Evolutionary conservation across 2,888 invertebrate genomes (phyloP), one percentile per base, ranked within the genome.

Genomic region (Neoaliturus tenellus): DNA sequence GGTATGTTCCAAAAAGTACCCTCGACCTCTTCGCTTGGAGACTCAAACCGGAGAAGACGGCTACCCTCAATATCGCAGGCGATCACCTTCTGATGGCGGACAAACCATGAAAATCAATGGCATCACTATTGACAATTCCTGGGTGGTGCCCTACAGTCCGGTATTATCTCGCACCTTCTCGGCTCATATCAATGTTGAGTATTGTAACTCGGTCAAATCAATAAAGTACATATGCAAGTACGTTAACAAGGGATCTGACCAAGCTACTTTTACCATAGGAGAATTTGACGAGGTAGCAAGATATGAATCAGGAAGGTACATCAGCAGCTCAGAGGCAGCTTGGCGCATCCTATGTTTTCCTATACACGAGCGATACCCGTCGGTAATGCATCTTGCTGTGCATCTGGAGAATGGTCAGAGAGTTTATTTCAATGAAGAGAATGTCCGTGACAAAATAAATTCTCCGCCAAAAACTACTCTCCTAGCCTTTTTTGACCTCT

Each of bases 1-100:
- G 23, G 17, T 17, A 20, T 69, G 69, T 69, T 20, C 39, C 86
- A 85, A 85, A 23, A 86, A 86, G 8, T 91, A 88, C 85, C 90
- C 90, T n/a, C 55, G 84, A 31, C 10, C 78, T 33, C 86, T 88
- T 85, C 88, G 6, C 23, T 31, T 8, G 31, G 31, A 67, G 8
- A 67, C 67, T 17, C 5, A 67, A 31, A 67, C 51, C 23, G 51
- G 51, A 39, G 78, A 33, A 3, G 78, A 78, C 35, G 78, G 55
- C 3, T 78, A 78, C 33, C 78, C 78, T 0, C 51, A 78, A 35
- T 78, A 78, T 23, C 71, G 39, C n/a, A 23, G 87, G 87, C 0
- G 85, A 82, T 35, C 62, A 6, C 62, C 81, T 23, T 35, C 23
- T n/a, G 41, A 67, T 6, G 81, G 81, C 6, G 81, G 81, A 14